Conservation (phyloP, 2,888 invertebrate species). For the Hypsopygia costalis region DNA sequence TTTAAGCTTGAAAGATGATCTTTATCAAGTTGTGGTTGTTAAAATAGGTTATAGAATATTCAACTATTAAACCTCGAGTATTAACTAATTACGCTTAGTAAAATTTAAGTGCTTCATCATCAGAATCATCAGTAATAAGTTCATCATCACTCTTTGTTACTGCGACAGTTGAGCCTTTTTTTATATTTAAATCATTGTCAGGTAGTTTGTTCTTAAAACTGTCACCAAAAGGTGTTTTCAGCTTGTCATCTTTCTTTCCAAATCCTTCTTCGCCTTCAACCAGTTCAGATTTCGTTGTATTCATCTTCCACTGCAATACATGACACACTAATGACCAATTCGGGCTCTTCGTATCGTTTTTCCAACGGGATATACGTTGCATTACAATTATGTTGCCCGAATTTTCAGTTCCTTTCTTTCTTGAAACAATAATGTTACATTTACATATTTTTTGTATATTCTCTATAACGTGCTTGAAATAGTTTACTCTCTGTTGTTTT, state of each 20-base stretch:
- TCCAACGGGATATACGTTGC: slow-evolving; percentile 9
- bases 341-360: not conserved
- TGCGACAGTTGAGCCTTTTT: too few species aligned
- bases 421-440: not conserved
- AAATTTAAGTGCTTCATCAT: too few species aligned
- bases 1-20: too few species aligned
- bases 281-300: not conserved
- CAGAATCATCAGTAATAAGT: too few species aligned
- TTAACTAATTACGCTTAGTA: too few species aligned
- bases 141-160: too few species aligned
- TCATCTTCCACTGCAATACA: slow-evolving; percentile 15
- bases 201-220: not conserved
- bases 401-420: not conserved
- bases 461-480: not conserved
- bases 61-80: too few species aligned
- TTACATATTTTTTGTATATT: not conserved
- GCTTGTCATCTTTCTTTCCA: too few species aligned
- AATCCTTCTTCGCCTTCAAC: not conserved
- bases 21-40: too few species aligned
- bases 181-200: not conserved
- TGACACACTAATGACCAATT: slow-evolving; percentile 15
- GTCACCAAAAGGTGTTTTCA: not conserved
- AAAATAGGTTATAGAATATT: too few species aligned
- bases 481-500: too few species aligned
- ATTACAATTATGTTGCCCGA: not conserved